phyloP scores from a whole-genome alignment of 2,888 invertebrate species.

The Mythimna vitellina region DNA sequence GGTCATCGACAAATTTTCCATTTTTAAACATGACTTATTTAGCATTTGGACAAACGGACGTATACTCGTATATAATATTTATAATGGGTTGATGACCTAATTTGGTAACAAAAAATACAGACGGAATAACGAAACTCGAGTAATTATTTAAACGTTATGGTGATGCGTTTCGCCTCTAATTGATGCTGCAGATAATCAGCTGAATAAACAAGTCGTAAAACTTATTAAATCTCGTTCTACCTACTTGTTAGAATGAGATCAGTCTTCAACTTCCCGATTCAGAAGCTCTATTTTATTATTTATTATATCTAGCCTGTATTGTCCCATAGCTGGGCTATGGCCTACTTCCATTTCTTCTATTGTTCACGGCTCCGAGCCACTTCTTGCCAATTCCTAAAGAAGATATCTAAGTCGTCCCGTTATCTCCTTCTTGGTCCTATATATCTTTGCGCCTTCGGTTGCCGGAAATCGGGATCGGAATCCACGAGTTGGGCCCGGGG shows the following conservation, averaged over 20 bases:
- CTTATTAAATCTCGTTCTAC: slow-evolving; percentile 2
- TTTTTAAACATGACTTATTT: slow-evolving; percentile 55
- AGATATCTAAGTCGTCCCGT: no score
- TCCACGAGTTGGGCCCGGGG: no score
- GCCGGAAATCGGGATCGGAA: no score
- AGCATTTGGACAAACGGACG: slow-evolving; percentile 35
- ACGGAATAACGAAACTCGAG: slow-evolving; percentile 32
- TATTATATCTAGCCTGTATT: no score
- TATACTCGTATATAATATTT: slow-evolving; percentile 39
- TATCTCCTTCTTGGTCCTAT: no score
- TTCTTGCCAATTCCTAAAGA: no score
- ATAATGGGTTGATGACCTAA: slow-evolving; percentile 55
- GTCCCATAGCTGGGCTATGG: no score
- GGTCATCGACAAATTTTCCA: slow-evolving; percentile 44
- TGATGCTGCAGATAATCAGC: slow-evolving; percentile 13
- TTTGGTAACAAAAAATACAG: slow-evolving; percentile 50
- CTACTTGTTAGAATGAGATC: slow-evolving; percentile 9
- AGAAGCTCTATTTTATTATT: neutral
- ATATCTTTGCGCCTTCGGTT: no score
- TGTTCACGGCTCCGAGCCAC: no score
- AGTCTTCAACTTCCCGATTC: neutral
- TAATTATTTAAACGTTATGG: slow-evolving; percentile 53
- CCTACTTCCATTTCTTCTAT: no score
- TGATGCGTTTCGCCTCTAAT: slow-evolving; percentile 40
- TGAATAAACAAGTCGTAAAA: slow-evolving; percentile 13